Base-by-base conservation (phyloP, 2,797 vertebrate species). In the Pantherophis alleghaniensis region DNA sequence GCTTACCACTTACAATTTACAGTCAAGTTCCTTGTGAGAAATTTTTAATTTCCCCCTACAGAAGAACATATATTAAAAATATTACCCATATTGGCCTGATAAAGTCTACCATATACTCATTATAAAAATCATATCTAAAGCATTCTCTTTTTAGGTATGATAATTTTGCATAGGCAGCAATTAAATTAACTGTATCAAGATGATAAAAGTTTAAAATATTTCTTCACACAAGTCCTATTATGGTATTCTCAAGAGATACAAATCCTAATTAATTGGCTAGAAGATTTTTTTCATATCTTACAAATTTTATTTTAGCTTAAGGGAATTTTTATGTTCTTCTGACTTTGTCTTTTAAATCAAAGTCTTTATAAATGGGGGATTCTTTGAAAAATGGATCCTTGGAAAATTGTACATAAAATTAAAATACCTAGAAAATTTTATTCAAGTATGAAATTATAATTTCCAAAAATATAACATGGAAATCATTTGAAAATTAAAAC, bases 151-250 rank as follows among this genome's bases (percentile, higher is more conserved):
- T 91, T 83, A 87, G 91, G 96, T 95, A 95, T 88, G 93, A 32
- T 92, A 94, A 96, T 95, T 97, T 97, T 96, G 96, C 95, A 96
- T 95, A 96, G 92, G 79, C 92, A 86, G 59, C 47, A 87, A 94
- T 90, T 3, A 91, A 91, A 89, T 90, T 94, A 92, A 95, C 90
- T 16, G 94, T 97, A 92, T 97, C 91, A 87, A 94, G 87, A 86
- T 92, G 87, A 61, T 95, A 96, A 90, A 5, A 90, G 91, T 88
- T 37, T 83, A 83, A 42, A 42, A 22, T 96, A 93, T 96, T 97
- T 97, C 91, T 96, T 91, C 97, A 94, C 90, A 95, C 94, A 97
- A 97, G 97, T 95, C 96, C 91, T 94, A 96, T 96, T 96, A 94
- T 96, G 94, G 87, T 95, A 92, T 96, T 95, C 96, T 97, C 96